Evolutionary conservation across 1,140 invertebrate species (phyloP), one percentile per base, ranked within the genome.

Genomic region (Cepaea nemoralis): DNA sequence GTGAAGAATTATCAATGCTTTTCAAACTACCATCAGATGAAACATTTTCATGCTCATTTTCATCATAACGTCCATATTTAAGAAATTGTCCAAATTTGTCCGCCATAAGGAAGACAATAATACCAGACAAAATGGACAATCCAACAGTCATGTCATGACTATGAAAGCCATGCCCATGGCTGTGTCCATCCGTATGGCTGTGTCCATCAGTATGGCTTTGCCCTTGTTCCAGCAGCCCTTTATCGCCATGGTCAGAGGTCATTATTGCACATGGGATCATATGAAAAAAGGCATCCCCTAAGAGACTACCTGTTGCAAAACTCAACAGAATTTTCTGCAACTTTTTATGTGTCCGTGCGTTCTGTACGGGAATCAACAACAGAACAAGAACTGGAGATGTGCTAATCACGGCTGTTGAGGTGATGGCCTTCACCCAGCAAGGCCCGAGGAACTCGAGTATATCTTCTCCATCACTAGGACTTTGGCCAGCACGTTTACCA

Each of bases 201-300:
- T 86, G 85, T 22, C 83, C 85, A 83, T 93, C 88, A 48, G 19
- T 19, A 6, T n/a, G n/a, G n/a, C n/a, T n/a, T n/a, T 95, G 94
- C 24, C 89, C 83, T 85, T 94, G 93, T n/a, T 91, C 92, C 86
- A 93, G 90, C 69, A 93, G n/a, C n/a, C n/a, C n/a, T n/a, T 85
- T 92, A 35, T 83, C 88, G 45, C 8, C 45, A 80, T 87, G 92
- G 74, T 33, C 84, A 81, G 91, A 88, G 35, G 95, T 93, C 55
- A 94, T 92, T 0, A 98, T 93, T 31, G 97, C 97, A 93, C 99
- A 97, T 48, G 98, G 98, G 89, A 99, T 99, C 37, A 99, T 92
- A 93, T 99, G 98, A 1, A 99, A 92, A 92, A 99, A 99, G 6
- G 98, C 97, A 93, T 99, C 98, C 16, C 97, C 98, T 1, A 99